A percentile compares a stretch with the other conserved stretches of the same genome.
Evolutionary conservation across 2,888 invertebrate genomes (phyloP).

Genomic region (Ennomos quercinarius): DNA sequence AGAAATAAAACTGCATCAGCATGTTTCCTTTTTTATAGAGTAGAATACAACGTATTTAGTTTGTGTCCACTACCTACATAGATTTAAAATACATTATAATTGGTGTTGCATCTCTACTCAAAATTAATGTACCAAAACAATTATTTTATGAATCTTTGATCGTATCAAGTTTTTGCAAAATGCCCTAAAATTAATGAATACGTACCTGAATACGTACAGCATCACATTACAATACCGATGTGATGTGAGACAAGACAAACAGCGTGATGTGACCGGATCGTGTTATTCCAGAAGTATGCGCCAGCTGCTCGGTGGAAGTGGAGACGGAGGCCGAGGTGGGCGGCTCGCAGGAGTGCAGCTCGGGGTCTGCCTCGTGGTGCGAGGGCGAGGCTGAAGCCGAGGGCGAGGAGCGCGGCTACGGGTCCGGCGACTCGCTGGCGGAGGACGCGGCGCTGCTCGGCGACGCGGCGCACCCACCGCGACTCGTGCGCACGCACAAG

Average conservation of each 20-base stretch:
- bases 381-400: conserved; percentile 78
- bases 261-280: neutral
- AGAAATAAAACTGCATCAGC: conserved; percentile 23
- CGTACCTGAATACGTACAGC: too few species aligned
- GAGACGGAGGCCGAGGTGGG: conserved; percentile 76
- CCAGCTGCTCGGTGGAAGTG: conserved; percentile 78
- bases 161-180: too few species aligned
- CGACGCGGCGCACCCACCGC: conserved; percentile 59
- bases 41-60: conserved; percentile 9
- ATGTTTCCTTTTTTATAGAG: conserved; percentile 19
- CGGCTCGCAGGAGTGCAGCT: conserved; percentile 70
- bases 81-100: conserved; percentile 4
- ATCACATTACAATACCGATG: too few species aligned
- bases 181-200: too few species aligned
- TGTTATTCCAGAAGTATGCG: conserved; percentile 75
- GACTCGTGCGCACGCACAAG: conserved; percentile 65
- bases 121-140: too few species aligned
- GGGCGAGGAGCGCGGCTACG: conserved; percentile 79
- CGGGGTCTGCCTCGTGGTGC: conserved; percentile 80
- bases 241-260: neutral
- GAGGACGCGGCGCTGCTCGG: conserved; percentile 79
- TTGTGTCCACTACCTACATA: conserved; percentile 5
- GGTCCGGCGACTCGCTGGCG: conserved; percentile 81
- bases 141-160: too few species aligned
- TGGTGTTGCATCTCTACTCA: conserved; percentile 2